Base-by-base conservation (phyloP, 2,888 invertebrate species). In the Sinotaia quadrata region DNA sequence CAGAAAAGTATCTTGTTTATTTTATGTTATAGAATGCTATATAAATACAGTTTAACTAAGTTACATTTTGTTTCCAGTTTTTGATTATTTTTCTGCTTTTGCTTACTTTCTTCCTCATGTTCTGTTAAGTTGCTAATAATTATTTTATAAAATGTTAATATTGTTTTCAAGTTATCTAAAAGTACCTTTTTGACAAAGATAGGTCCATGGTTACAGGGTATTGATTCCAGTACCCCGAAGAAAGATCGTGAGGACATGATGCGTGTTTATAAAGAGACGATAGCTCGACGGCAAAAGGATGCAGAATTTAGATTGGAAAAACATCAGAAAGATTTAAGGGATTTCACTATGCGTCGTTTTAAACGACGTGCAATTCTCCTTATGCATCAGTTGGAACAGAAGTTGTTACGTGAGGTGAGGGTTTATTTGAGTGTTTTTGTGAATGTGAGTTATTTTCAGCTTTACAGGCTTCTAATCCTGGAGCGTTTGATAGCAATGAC, bases 311-410 rank as follows among this genome's bases (percentile, higher is more conserved):
- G 95, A 81, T 91, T 97, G 85, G 91, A 95, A 81, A 92, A 94
- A 69, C 93, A 94, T 75, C 97, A 98, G 90, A 94, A 94, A 84
- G 95, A 96, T 88, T 94, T 95, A 87, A 94, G 96, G 81, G 95
- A 97, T 85, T 91, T 96, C 81, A 96, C 97, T 91, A 92, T 97
- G 87, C 91, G 97, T 47, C 95, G 96, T 88, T 96, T 95, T 89
- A 92, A 95, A 68, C 92, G 97, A 88, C 94, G 95, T 90, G 95
- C 95, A 88, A 92, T 97, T 90, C 91, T 96, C 72, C 92, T 93
- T 78, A 92, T 92, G 85, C 97, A 97, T 85, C 93, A 93, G 85
- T 91, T 96, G 85, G 96, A 97, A 87, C 94, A 96, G 90, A 96
- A 97, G 87, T 90, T 97, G 81, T 90, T 97, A 77, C 90, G 95